Evolutionary conservation across 2,113 vertebrate genomes (phyloP).

Genomic region (Pandion haliaetus): DNA sequence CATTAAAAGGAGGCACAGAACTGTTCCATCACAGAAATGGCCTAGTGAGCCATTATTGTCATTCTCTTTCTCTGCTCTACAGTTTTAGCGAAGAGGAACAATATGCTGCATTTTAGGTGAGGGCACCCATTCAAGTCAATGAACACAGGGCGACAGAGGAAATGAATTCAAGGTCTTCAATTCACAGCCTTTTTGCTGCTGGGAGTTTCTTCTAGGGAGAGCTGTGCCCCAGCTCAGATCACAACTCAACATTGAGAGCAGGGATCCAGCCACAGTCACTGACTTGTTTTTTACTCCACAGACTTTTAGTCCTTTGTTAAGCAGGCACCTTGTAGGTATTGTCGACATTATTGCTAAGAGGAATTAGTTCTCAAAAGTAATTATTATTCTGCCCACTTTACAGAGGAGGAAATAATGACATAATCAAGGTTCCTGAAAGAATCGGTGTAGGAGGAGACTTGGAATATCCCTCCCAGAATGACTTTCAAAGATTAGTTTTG

Average conservation of each 20-base stretch:
- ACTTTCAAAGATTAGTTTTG: neutral
- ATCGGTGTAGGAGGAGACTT: neutral
- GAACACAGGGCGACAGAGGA: neutral
- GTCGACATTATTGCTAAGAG: neutral
- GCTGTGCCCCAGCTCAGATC: neutral
- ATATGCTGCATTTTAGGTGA: neutral
- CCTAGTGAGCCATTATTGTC: accelerated
- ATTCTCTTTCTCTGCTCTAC: neutral
- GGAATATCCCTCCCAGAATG: neutral
- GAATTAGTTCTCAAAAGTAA: neutral
- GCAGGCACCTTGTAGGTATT: neutral
- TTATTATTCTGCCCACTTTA: neutral
- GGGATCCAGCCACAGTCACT: neutral
- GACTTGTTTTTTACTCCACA: neutral
- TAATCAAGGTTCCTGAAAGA: neutral
- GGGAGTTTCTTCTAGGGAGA: neutral
- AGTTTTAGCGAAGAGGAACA: neutral
- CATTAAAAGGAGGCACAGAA: neutral
- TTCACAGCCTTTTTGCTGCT: neutral
- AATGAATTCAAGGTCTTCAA: neutral
- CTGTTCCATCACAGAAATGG: neutral
- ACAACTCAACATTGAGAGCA: neutral
- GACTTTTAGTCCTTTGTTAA: neutral
- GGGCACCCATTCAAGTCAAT: neutral
- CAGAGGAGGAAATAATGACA: neutral